Evolutionary conservation across 2,888 invertebrate genomes (phyloP), one percentile per base, ranked within the genome.

Genomic region (Eristalis arbustorum): DNA sequence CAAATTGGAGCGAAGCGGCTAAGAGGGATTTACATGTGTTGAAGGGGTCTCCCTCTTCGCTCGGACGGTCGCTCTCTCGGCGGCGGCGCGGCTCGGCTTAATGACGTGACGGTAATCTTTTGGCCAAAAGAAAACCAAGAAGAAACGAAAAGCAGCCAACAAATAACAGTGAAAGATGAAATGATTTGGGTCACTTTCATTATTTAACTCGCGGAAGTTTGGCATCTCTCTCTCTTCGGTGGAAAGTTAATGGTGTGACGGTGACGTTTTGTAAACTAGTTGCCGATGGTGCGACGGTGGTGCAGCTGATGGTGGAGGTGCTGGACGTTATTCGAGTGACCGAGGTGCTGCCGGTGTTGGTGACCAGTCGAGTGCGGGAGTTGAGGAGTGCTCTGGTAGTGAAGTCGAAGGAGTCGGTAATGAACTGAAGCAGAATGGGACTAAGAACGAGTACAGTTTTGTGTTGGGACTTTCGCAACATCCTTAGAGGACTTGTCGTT

Each of bases 111-210:
- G 23, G 67, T 74, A 74, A 74, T 74, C 66, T 66, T 66, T 57
- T 31, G 31, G n/a, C 49, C 61, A 34, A 28, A 67, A 67, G 13
- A 75, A 67, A 34, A 49, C n/a, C 66, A n/a, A 11, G n/a, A 61
- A 59, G 22, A 40, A 22, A 22, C n/a, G 49, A 49, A 49, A 49
- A 49, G 18, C n/a, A n/a, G 49, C n/a, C 49, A 49, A 8, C n/a
- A 74, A 37, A 64, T 34, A 64, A 10, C n/a, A 59, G 61, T 25
- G 37, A 61, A 71, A 61, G 59, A 40, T 40, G 18, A 73, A 73
- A 66, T 66, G 56, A 56, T 73, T 73, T 56, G 63, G 74, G 74
- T 74, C 74, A 74, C 74, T 74, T 74, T 76, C 62, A 61, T 76
- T 49, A 68, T 76, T 68, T 49, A 68, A 61, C 61, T 61, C 61